phyloP scores from a whole-genome alignment of 2,797 vertebrate species.

The Zonotrichia albicollis region DNA sequence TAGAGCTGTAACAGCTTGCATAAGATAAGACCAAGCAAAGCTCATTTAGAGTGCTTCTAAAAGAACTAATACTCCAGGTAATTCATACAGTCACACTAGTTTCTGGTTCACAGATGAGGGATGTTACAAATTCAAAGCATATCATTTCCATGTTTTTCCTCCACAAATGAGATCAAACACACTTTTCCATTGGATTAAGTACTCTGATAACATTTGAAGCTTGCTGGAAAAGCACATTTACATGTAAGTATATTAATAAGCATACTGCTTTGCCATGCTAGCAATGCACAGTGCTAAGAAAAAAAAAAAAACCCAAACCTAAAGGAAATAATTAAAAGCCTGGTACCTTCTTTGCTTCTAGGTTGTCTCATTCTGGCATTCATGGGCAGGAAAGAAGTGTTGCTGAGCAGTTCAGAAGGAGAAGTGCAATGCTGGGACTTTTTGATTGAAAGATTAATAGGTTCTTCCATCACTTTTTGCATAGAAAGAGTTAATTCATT shows the following conservation, averaged over 20 bases:
- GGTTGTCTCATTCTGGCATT: constrained; percentile 53
- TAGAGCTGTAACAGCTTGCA: too few relatives aligned
- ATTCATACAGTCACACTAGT: not conserved
- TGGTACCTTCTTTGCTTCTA: constrained; percentile 70
- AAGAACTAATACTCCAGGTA: constrained; percentile 9
- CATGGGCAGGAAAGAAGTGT: not conserved
- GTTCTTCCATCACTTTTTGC: constrained; percentile 78
- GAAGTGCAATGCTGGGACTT: constrained; percentile 51
- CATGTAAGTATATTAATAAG: not conserved
- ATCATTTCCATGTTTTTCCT: not conserved
- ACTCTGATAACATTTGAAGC: constrained; percentile 1
- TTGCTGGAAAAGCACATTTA: not conserved
- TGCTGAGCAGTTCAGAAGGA: constrained; percentile 35
- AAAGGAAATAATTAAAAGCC: constrained; percentile 5
- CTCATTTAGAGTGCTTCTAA: not conserved
- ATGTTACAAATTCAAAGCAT: constrained; percentile 17
- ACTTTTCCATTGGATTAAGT: constrained; percentile 10
- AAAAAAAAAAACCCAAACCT: not conserved
- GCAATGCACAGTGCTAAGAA: not conserved
- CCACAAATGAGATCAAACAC: constrained; percentile 20
- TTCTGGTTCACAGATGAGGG: not conserved
- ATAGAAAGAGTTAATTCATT: constrained; percentile 71
- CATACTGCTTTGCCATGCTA: not conserved
- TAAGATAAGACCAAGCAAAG: too few relatives aligned
- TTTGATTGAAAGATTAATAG: constrained; percentile 82